phyloP scores from a whole-genome alignment of 2,113 vertebrate genomes.

The Sakesphorus luctuosus region DNA sequence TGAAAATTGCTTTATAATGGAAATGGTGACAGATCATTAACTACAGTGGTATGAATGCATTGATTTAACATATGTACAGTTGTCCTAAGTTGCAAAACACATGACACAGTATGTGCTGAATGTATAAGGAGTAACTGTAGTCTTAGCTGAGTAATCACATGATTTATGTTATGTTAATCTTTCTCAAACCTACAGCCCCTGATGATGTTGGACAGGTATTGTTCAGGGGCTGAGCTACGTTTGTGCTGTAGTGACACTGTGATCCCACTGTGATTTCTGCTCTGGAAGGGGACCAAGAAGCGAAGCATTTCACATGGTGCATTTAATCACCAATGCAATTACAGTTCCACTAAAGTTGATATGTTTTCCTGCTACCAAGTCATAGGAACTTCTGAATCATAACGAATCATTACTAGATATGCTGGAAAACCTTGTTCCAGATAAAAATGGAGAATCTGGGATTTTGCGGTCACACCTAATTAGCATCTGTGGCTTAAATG shows the following conservation, averaged over 20 bases:
- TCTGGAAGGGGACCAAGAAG: conserved; percentile 58
- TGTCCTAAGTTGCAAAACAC: conserved; percentile 39
- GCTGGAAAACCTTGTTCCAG: conserved; percentile 39
- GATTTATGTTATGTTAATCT: conserved; percentile 9
- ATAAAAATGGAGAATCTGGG: conserved; percentile 54
- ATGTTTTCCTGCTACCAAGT: conserved; percentile 57
- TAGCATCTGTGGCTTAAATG: neutral
- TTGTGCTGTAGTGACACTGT: conserved; percentile 7
- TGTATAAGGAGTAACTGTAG: neutral
- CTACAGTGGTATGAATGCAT: conserved; percentile 40
- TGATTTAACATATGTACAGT: conserved; percentile 44
- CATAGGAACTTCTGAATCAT: conserved; percentile 56
- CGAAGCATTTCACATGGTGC: conserved; percentile 54
- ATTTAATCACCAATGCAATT: conserved; percentile 69
- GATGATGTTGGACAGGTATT: neutral
- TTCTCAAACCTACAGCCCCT: neutral
- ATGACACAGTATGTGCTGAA: neutral
- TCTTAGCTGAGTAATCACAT: neutral
- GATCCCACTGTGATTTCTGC: conserved; percentile 47
- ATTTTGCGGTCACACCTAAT: conserved; percentile 59
- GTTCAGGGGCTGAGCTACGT: conserved; percentile 26
- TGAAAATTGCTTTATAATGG: conserved; percentile 79
- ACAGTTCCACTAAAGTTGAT: conserved; percentile 52
- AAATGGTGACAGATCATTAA: conserved; percentile 76
- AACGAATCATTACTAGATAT: conserved; percentile 55